Evolutionary conservation across 2,113 vertebrate genomes (phyloP).

Genomic region (western clawed frog (Xenopus tropicalis)): UCB_Xtro_10.0 CM004450.2:124858001-124858500

Average conservation of each 20-base stretch:
- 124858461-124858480: too few relatives aligned
- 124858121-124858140: conserved; percentile 48
- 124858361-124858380: too few relatives aligned
- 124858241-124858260: conserved; percentile 52
- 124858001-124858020: conserved; percentile 42
- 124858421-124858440: too few relatives aligned
- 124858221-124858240: conserved; percentile 44
- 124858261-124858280: conserved; percentile 48
- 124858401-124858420: too few relatives aligned
- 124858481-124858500: too few relatives aligned
- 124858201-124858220: conserved; percentile 47
- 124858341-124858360: too few relatives aligned
- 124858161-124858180: conserved; percentile 54
- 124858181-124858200: conserved; percentile 51
- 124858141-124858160: conserved; percentile 54
- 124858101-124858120: conserved; percentile 50
- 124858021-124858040: conserved; percentile 49
- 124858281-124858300: conserved; percentile 50
- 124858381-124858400: too few relatives aligned
- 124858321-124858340: too few relatives aligned
- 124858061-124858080: conserved; percentile 46
- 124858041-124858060: conserved; percentile 47
- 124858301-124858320: too few relatives aligned
- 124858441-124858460: too few relatives aligned
- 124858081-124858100: conserved; percentile 35